Conservation (phyloP, 2,888 invertebrate species). For the Chydorus sphaericus region DNA sequence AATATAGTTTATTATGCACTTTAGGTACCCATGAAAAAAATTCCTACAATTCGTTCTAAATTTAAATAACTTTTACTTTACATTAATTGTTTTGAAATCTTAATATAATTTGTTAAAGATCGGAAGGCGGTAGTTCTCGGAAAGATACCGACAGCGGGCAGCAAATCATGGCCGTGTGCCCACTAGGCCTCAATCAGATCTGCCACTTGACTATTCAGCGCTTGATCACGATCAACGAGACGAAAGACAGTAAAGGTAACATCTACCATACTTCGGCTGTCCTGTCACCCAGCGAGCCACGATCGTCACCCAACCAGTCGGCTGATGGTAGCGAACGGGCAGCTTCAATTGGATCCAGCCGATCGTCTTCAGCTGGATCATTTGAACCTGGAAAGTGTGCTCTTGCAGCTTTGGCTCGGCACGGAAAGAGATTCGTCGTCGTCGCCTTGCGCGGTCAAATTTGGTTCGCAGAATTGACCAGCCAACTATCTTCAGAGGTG, state of each 20-base stretch:
- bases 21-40: neutral
- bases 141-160: neutral
- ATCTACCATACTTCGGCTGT: neutral
- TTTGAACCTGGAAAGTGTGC: neutral
- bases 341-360: neutral
- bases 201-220: neutral
- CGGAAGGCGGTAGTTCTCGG: neutral
- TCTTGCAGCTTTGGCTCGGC: neutral
- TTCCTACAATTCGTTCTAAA: neutral
- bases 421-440: neutral
- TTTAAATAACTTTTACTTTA: neutral
- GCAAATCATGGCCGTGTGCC: neutral
- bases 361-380: neutral
- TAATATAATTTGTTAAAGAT: neutral
- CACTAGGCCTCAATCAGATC: neutral
- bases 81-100: too few relatives aligned
- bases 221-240: neutral
- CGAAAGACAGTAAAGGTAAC: neutral
- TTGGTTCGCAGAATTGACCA: neutral
- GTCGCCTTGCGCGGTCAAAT: neutral
- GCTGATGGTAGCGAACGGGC: neutral
- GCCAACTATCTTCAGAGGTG: neutral
- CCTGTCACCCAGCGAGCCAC: neutral
- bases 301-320: neutral
- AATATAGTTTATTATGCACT: neutral